Base-by-base conservation (phyloP, 30 jellyfish, hydroid and myxozoan genomes). In the Aurelia coerulea region DNA sequence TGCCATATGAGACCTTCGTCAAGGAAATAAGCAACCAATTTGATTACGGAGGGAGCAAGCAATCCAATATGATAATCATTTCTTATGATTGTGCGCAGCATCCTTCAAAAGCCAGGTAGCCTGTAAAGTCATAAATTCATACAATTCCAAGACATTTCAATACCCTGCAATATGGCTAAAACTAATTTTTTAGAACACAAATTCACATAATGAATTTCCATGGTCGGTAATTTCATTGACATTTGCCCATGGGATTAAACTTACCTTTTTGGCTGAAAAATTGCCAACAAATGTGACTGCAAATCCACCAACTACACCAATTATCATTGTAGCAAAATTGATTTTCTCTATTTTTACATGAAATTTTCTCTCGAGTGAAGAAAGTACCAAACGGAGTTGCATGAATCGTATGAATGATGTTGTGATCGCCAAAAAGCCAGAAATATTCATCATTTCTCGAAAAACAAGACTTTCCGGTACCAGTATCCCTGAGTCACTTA, bases 241-340 rank as follows among this genome's bases (percentile, higher is more conserved):
- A 7, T 5, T 0, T 2, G 14, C 14, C 56, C 15, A 0, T 0
- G 56, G 56, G 15, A 4, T 46, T 7, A 4, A 46, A 46, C 79
- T 68, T 41, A 88, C 96, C 92, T 72, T 73, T 63, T 83, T 88
- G 10, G 98, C 91, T 17, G 88, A 86, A 52, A 92, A 92, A 42
- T 92, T 92, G 1, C 97, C 98, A 5, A 92, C 98, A 62, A 92
- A 92, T 41, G 98, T 92, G 23, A 92, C 97, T 3, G 97, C 93
- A 19, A 92, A 68, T 9, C 97, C 98, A n/a, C 98, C 98, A 33
- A 83, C 58, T 50, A 81, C 34, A 2, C 98, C 98, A 41, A 74
- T 67, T 16, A 82, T 70, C 78, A 84, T 65, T 39, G 95, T 78
- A 10, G 80, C 32, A 51, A 68, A 70, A 78, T 85, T 92, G 0